Evolutionary conservation across 2,797 vertebrate species (phyloP).

Genomic region (Echiichthys vipera): DNA sequence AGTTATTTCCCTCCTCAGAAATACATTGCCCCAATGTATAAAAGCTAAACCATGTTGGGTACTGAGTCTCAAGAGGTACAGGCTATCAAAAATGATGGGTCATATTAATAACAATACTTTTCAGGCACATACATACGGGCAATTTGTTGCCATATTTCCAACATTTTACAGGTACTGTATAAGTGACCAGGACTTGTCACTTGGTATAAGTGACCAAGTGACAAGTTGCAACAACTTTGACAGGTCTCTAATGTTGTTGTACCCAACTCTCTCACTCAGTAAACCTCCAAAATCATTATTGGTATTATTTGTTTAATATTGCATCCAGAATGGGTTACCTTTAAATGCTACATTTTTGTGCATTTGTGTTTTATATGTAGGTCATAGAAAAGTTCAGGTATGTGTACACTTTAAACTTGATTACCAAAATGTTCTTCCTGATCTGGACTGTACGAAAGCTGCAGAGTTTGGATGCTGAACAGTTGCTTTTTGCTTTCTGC

Average conservation of each 20-base stretch:
- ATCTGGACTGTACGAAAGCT: constrained; percentile 45
- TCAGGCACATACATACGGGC: not conserved
- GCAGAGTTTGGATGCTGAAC: constrained; percentile 60
- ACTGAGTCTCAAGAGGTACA: not conserved
- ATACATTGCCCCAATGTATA: not conserved
- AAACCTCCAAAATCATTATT: not conserved
- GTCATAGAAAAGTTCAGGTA: constrained; percentile 15
- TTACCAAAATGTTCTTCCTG: constrained; percentile 55
- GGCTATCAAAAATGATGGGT: not conserved
- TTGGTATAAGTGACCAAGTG: too few relatives aligned
- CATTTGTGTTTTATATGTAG: constrained; percentile 9
- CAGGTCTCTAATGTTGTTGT: too few relatives aligned
- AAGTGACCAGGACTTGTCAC: too few relatives aligned
- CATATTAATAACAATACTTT: not conserved
- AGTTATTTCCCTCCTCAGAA: not conserved
- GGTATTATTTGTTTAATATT: not conserved
- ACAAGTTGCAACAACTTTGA: too few relatives aligned
- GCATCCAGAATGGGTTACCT: not conserved
- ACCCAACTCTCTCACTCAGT: too few relatives aligned
- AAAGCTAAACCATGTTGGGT: not conserved
- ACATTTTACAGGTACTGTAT: not conserved
- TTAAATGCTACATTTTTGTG: not conserved
- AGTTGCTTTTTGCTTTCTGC: constrained; percentile 65
- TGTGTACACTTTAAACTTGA: constrained; percentile 47
- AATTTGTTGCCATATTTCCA: not conserved